Evolutionary conservation across 2,888 invertebrate species (phyloP).

Genomic region (Harpagoxenus sublaevis): DNA sequence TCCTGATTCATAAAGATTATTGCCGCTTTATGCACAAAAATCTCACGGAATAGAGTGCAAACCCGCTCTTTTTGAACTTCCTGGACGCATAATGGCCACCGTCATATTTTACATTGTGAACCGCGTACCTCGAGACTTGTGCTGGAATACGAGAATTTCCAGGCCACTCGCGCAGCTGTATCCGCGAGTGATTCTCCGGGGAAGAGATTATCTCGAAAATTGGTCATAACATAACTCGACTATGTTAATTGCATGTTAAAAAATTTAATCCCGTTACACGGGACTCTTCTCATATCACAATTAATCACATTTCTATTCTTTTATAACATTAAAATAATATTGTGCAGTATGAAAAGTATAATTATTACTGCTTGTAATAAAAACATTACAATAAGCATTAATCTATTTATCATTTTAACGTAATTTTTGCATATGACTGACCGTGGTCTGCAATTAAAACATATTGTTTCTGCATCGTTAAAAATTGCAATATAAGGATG

Average conservation of each 20-base stretch:
- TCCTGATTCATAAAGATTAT: slow-evolving; percentile 18
- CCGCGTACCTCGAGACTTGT: slow-evolving; percentile 30
- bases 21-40: slow-evolving; percentile 7
- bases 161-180: slow-evolving; percentile 41
- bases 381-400: not conserved
- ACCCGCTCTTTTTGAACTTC: slow-evolving; percentile 33
- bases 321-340: not conserved
- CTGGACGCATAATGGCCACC: slow-evolving; percentile 39
- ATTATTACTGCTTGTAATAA: slow-evolving; percentile 1
- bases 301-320: slow-evolving; percentile 14
- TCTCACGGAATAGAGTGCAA: not conserved
- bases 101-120: slow-evolving; percentile 46
- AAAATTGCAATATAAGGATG: not conserved
- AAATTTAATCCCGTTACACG: slow-evolving; percentile 23
- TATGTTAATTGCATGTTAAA: slow-evolving; percentile 49
- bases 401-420: not conserved
- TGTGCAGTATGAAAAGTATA: too few relatives aligned
- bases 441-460: not conserved
- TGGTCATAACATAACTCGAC: slow-evolving; percentile 47
- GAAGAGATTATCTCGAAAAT: slow-evolving; percentile 55
- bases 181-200: slow-evolving; percentile 45
- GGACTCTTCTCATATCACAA: not conserved
- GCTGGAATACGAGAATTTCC: slow-evolving; percentile 51
- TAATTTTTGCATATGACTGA: not conserved
- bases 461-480: not conserved